A percentile compares a stretch with the other conserved stretches of the same genome.
These are phyloP conservation scores for Gnathonemus longibarbis DNA, from an alignment of 2,113 vertebrate genomes.

Conservation along the genomic window DNA sequence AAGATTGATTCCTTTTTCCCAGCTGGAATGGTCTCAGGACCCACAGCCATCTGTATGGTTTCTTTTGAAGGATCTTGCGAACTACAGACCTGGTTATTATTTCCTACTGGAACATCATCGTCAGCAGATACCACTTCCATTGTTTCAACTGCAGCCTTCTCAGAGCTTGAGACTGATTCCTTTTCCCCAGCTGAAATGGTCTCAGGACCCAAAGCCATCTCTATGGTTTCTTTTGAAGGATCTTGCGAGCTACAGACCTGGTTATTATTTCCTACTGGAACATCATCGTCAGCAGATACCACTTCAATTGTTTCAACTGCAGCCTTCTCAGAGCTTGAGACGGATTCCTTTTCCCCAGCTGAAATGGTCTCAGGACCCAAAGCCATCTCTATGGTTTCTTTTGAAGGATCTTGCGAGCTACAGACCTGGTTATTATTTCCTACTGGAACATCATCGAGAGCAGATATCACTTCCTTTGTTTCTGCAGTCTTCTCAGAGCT, in stretches of 20 bases:
- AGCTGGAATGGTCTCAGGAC: not conserved
- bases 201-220: not conserved
- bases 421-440: not conserved
- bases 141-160: not conserved
- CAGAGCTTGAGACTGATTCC: not conserved
- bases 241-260: not conserved
- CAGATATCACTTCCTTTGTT: not conserved
- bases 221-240: not conserved
- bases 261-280: not conserved
- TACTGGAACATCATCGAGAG: not conserved
- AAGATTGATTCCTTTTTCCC: not conserved
- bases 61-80: not conserved
- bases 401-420: not conserved
- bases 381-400: not conserved
- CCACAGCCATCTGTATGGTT: not conserved
- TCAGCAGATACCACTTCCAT: not conserved
- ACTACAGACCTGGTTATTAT: too few species aligned
- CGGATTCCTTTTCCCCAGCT: slow-evolving; percentile 49
- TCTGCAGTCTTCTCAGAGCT: not conserved
- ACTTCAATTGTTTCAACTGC: not conserved
- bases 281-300: not conserved
- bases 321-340: not conserved
- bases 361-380: not conserved
- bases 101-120: not conserved
- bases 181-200: not conserved